Base-by-base conservation (phyloP, 2,113 vertebrate genomes). In the Triplophysa siluroides region DNA sequence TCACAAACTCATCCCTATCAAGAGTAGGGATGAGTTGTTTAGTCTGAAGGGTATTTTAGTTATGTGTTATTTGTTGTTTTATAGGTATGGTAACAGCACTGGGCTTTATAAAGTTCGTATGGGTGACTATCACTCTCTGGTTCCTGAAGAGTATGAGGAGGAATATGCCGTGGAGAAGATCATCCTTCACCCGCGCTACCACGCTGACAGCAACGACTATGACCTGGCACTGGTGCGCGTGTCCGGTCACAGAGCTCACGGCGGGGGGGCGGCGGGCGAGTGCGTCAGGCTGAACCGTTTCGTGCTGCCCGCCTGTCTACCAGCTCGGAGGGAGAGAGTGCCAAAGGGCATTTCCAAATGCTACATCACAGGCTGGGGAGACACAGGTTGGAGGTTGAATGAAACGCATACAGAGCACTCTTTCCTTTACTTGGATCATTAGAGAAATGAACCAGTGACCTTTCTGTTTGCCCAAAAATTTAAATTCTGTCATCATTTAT, bases 281-380 rank as follows among this genome's bases (percentile, higher is more conserved):
- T 50, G 89, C 81, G 83, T 98, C 95, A 3, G 92, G 90, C 74
- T 96, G 87, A 96, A 92, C 76, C 92, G 90, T 33, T 94, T 95
- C 0, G 94, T 99, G 38, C 86, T 96, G 73, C 98, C 98, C 0
- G 97, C 93, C 14, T 99, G 98, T 80, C 83, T 99, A 87, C 97
- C 98, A 0, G 19, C 87, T 24, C 86, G 87, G 81, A 93, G 93
- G 65, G 98, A 99, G 86, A 91, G 92, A 67, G 95, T 94, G 6
- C 93, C 96, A 71, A 96, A 94, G 89, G 94, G 92, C 13, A 92
- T 95, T 67, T 91, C 91, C 56, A 96, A 94, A 83, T 99, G 98
- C 81, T 94, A 95, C 26, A 95, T 99, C 84, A 98, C 96, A 0
- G 98, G 98, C 81, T 99, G 98, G 98, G 98, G 98, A 19, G 98